Evolutionary conservation across 2,797 vertebrate species (phyloP), one percentile per base, ranked within the genome.

Genomic region (Acanthiza pusilla): DNA sequence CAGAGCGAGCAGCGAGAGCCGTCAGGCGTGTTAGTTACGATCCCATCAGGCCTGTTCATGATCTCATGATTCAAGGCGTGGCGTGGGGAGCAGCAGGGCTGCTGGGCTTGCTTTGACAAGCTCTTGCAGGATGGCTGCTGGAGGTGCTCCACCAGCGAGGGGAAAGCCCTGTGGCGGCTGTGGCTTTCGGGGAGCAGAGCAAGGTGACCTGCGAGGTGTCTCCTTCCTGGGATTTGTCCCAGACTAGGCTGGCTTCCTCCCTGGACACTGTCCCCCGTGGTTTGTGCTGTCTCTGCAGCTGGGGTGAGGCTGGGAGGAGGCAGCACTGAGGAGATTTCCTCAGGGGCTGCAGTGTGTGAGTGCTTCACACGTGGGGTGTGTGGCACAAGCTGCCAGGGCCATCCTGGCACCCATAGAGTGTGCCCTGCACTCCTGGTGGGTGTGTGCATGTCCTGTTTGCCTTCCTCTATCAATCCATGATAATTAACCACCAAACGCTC

Each of bases 101-200:
- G 26, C 2, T 27, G 74, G 86, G 74, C 86, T 91, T 73, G 81
- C 82, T 93, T 85, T 70, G 76, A 76, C 67, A 67, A 82, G 85
- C 63, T 63, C 67, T 70, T 54, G 58, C 48, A 70, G 90, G 85
- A 20, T 1, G 40, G 68, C 70, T 66, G 83, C 83, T 70, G 85
- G 29, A 73, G 51, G 58, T 11, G 58, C 1, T 1, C 6, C n/a
- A 13, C 20, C 0, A 1, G 23, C 0, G 9, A 86, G 73, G 58
- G 0, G 1, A 54, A 57, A 80, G 20, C 61, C 38, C 34, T 20
- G 71, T 0, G 0, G 40, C 10, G 16, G 67, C 32, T 17, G 34
- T 4, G n/a, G n/a, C n/a, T n/a, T n/a, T n/a, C 0, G 0, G 60
- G 83, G 25, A 86, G 55, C 74, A 14, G 51, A 30, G 68, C 66